Percentiles rank a stretch among this genome's conserved stretches.
Conservation (phyloP, 2,113 vertebrate species). For the Pungitius pungitius region DNA sequence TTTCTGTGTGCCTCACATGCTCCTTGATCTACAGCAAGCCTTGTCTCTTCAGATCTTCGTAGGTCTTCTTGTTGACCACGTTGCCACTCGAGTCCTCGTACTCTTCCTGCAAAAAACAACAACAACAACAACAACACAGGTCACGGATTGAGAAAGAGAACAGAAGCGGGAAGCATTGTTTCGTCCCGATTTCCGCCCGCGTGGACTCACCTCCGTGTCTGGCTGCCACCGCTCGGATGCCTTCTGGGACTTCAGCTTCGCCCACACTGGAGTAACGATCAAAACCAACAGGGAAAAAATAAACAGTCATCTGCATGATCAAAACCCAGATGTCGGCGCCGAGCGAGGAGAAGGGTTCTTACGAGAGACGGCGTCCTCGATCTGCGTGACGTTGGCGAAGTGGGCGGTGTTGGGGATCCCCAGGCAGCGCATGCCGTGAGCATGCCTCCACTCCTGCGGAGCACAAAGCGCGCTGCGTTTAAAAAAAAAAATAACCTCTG, state of each 20-base stretch:
- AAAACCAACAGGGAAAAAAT: slow-evolving; percentile 2
- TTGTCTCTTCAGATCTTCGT: slow-evolving; percentile 96
- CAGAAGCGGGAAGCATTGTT: not conserved
- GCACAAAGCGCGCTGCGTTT: too few species aligned
- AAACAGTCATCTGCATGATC: not conserved
- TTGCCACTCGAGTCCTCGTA: slow-evolving; percentile 98
- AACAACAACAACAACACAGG: not conserved
- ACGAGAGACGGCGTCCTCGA: slow-evolving; percentile 96
- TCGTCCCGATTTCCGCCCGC: too few species aligned
- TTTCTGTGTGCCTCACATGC: not conserved
- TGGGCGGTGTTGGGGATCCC: slow-evolving; percentile 98
- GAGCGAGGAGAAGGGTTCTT: slow-evolving; percentile 62
- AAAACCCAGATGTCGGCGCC: not conserved
- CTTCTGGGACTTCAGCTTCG: slow-evolving; percentile 97
- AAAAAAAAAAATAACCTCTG: too few species aligned
- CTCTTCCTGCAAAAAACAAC: slow-evolving; percentile 85
- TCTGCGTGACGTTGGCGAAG: slow-evolving; percentile 98
- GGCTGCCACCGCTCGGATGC: slow-evolving; percentile 97
- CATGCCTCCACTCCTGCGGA: slow-evolving; percentile 94
- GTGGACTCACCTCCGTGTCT: slow-evolving; percentile 90
- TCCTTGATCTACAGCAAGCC: slow-evolving; percentile 86
- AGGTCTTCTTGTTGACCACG: slow-evolving; percentile 98
- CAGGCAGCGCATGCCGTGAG: slow-evolving; percentile 96
- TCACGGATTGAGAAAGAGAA: not conserved
- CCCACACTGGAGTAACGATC: slow-evolving; percentile 87